Percentiles rank a stretch among this genome's conserved stretches.
Conservation (phyloP, 1,140 invertebrate species). For the Myzus persicae region DNA sequence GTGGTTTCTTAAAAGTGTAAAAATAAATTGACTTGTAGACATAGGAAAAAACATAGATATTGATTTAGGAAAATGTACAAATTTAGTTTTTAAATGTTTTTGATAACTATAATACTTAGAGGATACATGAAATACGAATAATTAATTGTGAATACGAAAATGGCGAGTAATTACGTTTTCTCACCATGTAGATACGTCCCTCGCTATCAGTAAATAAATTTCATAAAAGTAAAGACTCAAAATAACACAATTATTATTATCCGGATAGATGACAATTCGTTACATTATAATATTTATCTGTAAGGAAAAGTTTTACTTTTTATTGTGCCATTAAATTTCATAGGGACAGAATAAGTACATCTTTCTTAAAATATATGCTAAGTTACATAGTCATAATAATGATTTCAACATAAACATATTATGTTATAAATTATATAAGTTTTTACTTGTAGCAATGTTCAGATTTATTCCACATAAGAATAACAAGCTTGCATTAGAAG, state of each 20-base stretch:
- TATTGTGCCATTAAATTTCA: conserved; percentile 15
- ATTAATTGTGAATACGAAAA: no score
- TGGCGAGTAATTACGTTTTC: no score
- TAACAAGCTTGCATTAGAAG: not conserved
- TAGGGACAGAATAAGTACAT: not conserved
- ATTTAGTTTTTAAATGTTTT: no score
- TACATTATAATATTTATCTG: not conserved
- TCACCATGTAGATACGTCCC: no score
- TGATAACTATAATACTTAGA: no score
- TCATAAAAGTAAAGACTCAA: not conserved
- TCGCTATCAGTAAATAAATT: not conserved
- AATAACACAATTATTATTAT: not conserved
- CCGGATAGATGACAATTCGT: not conserved
- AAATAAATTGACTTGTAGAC: no score
- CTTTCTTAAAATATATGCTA: conserved; percentile 32
- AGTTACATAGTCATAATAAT: conserved; percentile 7
- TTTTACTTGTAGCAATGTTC: not conserved
- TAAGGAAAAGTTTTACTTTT: not conserved
- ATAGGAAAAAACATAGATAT: no score
- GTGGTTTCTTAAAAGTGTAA: no score
- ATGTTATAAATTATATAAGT: conserved; percentile 5
- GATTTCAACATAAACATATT: not conserved
- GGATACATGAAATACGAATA: no score
- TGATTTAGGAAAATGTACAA: no score
- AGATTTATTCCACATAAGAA: not conserved